Evolutionary conservation across 2,888 invertebrate species (phyloP).

Genomic region (Pristionchus arcanus): DNA sequence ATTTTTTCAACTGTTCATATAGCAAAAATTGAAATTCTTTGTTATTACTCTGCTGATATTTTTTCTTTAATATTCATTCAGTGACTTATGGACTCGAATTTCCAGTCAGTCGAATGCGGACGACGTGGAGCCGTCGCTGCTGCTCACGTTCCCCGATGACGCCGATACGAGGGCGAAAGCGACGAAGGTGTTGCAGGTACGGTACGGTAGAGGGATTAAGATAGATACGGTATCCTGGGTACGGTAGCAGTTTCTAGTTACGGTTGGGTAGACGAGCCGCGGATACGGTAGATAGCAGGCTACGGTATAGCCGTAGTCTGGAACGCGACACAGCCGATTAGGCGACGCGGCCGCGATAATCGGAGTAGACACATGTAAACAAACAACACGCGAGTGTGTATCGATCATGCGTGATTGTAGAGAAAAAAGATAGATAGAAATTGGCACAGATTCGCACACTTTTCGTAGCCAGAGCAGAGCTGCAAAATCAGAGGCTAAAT

Average conservation of each 20-base stretch:
- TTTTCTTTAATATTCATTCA: too few relatives aligned
- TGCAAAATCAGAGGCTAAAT: too few relatives aligned
- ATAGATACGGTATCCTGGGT: too few relatives aligned
- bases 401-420: not conserved
- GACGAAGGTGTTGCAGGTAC: slow-evolving; percentile 46
- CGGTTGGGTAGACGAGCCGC: not conserved
- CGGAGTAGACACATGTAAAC: not conserved
- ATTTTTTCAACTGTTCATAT: too few relatives aligned
- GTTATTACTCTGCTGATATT: too few relatives aligned
- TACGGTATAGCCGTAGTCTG: not conserved
- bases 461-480: not conserved
- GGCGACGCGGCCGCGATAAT: not conserved
- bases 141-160: slow-evolving; percentile 53
- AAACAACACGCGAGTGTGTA: not conserved
- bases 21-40: too few relatives aligned
- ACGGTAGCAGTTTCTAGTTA: not conserved
- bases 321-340: not conserved
- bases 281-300: not conserved
- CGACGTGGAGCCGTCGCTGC: slow-evolving; percentile 48
- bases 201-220: not conserved
- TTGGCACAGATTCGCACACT: not conserved
- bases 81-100: slow-evolving; percentile 18
- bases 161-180: not conserved
- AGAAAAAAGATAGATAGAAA: not conserved
- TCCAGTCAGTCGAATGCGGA: not conserved